Base-by-base conservation (phyloP, 2,113 vertebrate species). In the Eidolon helvum region DNA sequence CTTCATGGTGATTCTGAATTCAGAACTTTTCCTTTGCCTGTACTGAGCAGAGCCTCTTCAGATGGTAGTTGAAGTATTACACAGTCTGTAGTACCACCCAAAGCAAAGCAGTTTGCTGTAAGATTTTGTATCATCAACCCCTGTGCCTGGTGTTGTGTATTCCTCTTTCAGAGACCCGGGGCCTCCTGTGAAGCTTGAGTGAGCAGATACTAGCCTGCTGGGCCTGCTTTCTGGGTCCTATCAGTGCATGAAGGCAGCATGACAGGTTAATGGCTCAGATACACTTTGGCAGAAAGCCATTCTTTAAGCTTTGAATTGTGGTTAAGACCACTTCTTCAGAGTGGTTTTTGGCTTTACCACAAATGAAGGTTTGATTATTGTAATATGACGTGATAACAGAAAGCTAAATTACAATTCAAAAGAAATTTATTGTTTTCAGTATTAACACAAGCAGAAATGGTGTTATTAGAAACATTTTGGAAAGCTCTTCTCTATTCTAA, bases 281-380 rank as follows among this genome's bases (percentile, higher is more conserved):
- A 57, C 30, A 65, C 26, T 43, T 94, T 74, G 86, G 65, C 92
- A 85, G 87, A 92, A 97, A 94, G 84, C 91, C 86, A 88, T 65
- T 65, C 50, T 93, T 94, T 68, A 95, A 94, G 43, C 63, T 90
- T 96, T 90, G 90, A 75, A 90, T 88, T 96, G 91, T 90, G 88
- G 88, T 96, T 96, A 90, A 92, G 87, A 90, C 74, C 10, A 57
- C 87, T 87, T 93, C 87, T 94, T 97, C 74, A 90, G 77, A 85
- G 71, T 91, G 71, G 71, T 93, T 91, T 96, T 93, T 72, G 33
- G 10, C 57, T 75, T 97, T 87, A 94, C 96, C 74, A 71, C 91
- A 95, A 77, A 77, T 84, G 69, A 59, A 96, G 24, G 40, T 87
- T 90, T 95, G 74, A 79, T 78, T 69, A n/a, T 84, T 97, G 71